Evolutionary conservation across 2,888 invertebrate genomes (phyloP).

Genomic region (Schizotus pectinicornis): DNA sequence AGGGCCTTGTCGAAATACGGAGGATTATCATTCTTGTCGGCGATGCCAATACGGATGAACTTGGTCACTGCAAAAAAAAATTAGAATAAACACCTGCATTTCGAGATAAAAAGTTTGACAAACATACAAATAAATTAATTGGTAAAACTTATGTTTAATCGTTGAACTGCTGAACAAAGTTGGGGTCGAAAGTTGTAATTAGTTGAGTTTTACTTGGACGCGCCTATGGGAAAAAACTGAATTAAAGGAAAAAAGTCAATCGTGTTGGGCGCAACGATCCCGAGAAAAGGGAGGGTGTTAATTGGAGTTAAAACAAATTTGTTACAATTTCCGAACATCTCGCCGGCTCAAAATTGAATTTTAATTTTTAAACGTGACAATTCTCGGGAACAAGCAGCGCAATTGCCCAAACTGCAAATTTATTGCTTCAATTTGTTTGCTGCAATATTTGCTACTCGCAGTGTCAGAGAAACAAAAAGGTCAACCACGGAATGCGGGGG

Average conservation of each 20-base stretch:
- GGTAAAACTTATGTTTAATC: not conserved
- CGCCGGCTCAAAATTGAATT: not conserved
- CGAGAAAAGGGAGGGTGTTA: not conserved
- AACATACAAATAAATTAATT: not conserved
- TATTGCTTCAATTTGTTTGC: no score
- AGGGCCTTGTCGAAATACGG: slow-evolving; percentile 97
- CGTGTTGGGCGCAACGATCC: not conserved
- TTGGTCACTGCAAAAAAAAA: slow-evolving; percentile 85
- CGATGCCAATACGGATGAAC: slow-evolving; percentile 97
- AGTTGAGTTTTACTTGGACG: no score
- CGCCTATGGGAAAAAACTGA: no score
- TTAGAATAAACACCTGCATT: not conserved
- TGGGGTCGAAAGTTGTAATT: no score
- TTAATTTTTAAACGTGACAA: slow-evolving; percentile 5
- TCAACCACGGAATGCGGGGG: no score
- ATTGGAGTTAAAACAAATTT: slow-evolving; percentile 3
- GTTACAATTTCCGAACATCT: not conserved
- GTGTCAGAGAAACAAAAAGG: no score
- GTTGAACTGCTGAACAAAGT: not conserved
- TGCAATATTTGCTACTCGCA: no score
- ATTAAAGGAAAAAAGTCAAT: not conserved
- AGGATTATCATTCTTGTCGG: slow-evolving; percentile 99
- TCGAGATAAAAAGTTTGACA: not conserved
- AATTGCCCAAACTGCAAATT: no score
- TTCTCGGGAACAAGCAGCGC: no score